phyloP scores from a whole-genome alignment of 2,797 vertebrate genomes.

The Onychomys arenicola region DNA sequence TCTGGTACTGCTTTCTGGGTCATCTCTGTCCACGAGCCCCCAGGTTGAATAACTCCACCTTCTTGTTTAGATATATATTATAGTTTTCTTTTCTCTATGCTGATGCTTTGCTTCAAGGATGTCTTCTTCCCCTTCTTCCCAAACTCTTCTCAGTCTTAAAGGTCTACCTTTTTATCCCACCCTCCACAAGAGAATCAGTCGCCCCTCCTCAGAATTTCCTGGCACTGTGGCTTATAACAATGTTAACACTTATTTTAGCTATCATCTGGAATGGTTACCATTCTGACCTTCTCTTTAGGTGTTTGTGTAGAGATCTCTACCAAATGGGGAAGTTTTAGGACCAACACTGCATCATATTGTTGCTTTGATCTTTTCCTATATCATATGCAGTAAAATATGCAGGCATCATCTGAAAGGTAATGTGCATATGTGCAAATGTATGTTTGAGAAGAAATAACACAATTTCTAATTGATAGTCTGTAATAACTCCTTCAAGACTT shows the following conservation, averaged over 20 bases:
- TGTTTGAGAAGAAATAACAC: slow-evolving; percentile 11
- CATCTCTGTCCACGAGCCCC: background rate
- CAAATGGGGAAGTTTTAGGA: background rate
- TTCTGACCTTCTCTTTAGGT: background rate
- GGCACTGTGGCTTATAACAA: background rate
- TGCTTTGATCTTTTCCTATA: background rate
- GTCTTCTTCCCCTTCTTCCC: background rate
- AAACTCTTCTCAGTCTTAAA: slow-evolving; percentile 1
- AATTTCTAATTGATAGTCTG: background rate
- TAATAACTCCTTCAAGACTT: background rate
- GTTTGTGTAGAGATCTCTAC: background rate
- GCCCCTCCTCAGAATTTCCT: background rate
- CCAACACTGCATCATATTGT: background rate
- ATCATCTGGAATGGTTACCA: background rate
- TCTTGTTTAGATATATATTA: background rate
- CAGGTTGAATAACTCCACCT: background rate
- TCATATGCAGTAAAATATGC: background rate
- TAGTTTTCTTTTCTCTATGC: background rate
- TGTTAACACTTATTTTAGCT: background rate
- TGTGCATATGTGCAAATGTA: background rate
- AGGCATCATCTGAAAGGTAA: background rate
- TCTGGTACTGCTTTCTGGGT: background rate
- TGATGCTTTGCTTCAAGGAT: background rate
- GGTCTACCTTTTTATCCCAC: background rate
- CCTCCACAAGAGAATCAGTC: background rate